Conservation (phyloP, 1,140 invertebrate genomes). For the Brachionus calyciflorus region DNA sequence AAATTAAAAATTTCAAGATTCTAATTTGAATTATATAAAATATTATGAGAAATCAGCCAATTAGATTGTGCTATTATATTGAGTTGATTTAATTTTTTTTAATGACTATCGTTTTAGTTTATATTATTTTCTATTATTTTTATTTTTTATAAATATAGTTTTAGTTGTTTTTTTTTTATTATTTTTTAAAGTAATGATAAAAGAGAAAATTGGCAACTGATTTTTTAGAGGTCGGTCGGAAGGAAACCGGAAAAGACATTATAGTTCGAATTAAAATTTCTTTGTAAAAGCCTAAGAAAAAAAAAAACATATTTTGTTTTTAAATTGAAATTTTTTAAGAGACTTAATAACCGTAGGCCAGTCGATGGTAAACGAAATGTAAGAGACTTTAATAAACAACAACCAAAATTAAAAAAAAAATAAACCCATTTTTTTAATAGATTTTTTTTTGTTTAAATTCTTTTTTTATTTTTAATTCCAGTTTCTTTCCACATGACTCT, state of each 20-base stretch:
- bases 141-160: no score
- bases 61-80: no score
- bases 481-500: constrained; percentile 35
- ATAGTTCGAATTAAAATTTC: no score
- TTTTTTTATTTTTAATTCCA: background rate
- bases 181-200: no score
- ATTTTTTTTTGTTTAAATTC: no score
- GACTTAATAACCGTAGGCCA: constrained; percentile 18
- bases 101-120: background rate
- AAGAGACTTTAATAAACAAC: no score
- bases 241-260: constrained; percentile 4
- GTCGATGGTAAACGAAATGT: constrained; percentile 34
- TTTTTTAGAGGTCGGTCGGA: background rate
- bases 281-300: constrained; percentile 38
- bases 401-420: background rate
- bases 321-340: constrained; percentile 32
- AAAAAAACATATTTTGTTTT: background rate
- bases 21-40: no score
- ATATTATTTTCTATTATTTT: background rate
- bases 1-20: no score
- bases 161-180: no score
- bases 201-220: no score
- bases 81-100: no score
- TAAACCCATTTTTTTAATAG: background rate
- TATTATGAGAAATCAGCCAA: no score